phyloP scores from a whole-genome alignment of 53 echinoderm and acorn worm genomes.

The Arbacia lixula region DNA sequence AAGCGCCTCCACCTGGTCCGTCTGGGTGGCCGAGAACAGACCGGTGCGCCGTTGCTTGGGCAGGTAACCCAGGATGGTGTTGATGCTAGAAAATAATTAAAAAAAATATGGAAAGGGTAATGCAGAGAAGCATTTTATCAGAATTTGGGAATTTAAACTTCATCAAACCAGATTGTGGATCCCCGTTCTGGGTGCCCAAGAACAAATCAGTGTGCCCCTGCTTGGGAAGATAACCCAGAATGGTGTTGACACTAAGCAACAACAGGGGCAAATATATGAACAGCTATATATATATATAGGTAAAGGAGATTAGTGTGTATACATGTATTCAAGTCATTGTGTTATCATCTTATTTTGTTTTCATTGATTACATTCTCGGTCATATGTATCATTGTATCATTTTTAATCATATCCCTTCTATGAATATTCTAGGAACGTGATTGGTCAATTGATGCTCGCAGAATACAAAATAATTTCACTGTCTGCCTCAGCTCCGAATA shows the following conservation, averaged over 20 bases:
- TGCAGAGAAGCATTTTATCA: too few species aligned
- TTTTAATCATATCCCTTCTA: too few species aligned
- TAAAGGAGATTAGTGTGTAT: too few species aligned
- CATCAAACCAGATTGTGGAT: slow-evolving; percentile 92
- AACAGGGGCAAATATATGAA: not conserved
- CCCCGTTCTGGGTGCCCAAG: slow-evolving; percentile 97
- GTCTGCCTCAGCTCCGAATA: too few species aligned
- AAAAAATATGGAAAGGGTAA: not conserved
- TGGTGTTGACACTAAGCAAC: slow-evolving; percentile 84
- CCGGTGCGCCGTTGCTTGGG: slow-evolving; percentile 98
- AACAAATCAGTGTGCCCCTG: slow-evolving; percentile 93
- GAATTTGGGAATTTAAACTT: too few species aligned
- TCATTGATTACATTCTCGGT: too few species aligned
- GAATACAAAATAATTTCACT: too few species aligned
- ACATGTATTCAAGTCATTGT: slow-evolving; percentile 90
- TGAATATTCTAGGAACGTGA: too few species aligned
- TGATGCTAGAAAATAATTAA: slow-evolving; percentile 70
- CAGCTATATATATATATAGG: not conserved
- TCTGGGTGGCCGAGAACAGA: slow-evolving; percentile 97
- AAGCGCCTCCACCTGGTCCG: slow-evolving; percentile 88
- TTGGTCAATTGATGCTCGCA: too few species aligned
- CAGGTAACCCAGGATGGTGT: slow-evolving; percentile 88
- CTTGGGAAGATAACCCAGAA: slow-evolving; percentile 92
- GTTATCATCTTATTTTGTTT: too few species aligned
- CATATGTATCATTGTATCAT: too few species aligned